phyloP scores from a whole-genome alignment of 2,113 vertebrate genomes.

The Carettochelys insculpta region DNA sequence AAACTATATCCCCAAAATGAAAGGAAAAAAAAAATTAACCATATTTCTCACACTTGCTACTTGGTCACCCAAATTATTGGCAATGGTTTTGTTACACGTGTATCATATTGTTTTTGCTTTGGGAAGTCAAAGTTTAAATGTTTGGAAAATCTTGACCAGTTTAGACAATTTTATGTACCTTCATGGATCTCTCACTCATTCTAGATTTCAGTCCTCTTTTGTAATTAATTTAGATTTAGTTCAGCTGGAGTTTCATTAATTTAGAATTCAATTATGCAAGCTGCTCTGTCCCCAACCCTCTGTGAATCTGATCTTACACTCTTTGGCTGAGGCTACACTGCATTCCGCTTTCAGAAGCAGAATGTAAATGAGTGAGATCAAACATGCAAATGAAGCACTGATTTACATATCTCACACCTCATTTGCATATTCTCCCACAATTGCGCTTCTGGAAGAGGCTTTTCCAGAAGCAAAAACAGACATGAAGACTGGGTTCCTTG shows the following conservation, averaged over 20 bases:
- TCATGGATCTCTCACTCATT: neutral
- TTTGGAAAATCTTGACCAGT: neutral
- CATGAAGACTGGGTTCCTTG: too few species aligned
- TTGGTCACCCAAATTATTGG: neutral
- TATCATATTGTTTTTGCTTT: neutral
- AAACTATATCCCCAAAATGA: too few species aligned
- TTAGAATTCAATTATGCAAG: neutral
- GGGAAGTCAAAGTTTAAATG: neutral
- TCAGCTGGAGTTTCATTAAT: neutral
- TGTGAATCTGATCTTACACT: neutral
- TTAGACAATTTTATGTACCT: neutral
- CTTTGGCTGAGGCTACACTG: too few species aligned
- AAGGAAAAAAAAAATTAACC: too few species aligned
- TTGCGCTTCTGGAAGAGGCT: too few species aligned
- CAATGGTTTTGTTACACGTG: neutral
- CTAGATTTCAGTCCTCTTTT: neutral
- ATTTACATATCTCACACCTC: too few species aligned
- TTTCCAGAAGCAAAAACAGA: too few species aligned
- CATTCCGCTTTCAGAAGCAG: too few species aligned
- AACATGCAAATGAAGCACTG: neutral
- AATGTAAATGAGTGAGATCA: too few species aligned
- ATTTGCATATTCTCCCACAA: too few species aligned
- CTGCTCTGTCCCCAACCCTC: neutral
- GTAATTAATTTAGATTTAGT: neutral
- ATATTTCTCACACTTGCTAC: too few species aligned